Evolutionary conservation across 2,797 vertebrate genomes (phyloP).

Genomic region (Sylvilagus floridanus): DNA sequence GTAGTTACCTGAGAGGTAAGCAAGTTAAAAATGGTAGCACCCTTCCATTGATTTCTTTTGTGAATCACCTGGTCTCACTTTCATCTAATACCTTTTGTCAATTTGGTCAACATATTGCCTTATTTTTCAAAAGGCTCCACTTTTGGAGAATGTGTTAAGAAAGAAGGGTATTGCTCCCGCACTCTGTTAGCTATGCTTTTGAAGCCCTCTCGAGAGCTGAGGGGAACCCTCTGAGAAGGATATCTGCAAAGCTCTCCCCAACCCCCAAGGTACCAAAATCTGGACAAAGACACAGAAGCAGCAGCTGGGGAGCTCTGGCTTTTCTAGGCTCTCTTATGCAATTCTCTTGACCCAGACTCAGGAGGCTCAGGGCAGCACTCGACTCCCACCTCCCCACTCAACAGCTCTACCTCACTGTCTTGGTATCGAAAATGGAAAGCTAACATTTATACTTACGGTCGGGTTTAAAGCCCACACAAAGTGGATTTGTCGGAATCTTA

Average conservation of each 20-base stretch:
- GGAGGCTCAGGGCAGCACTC: background rate
- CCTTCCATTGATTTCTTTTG: background rate
- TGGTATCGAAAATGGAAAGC: background rate
- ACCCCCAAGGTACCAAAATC: background rate
- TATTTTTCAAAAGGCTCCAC: background rate
- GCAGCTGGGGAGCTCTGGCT: background rate
- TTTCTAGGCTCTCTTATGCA: background rate
- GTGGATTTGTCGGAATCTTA: background rate
- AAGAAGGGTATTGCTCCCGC: background rate
- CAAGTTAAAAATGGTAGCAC: background rate
- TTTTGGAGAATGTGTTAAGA: background rate
- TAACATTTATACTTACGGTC: background rate
- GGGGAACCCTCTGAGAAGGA: background rate
- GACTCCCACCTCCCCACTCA: background rate
- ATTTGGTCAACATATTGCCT: background rate
- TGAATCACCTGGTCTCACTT: background rate
- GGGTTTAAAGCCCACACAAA: background rate
- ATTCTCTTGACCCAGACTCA: background rate
- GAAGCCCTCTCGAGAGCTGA: background rate
- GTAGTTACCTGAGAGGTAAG: background rate
- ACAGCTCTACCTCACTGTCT: too few species aligned
- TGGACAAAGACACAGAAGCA: background rate
- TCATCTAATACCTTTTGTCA: background rate
- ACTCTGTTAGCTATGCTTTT: background rate
- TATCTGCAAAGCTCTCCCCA: background rate